Conservation (phyloP, 2,113 vertebrate species). For the Semicossyphus pulcher region DNA sequence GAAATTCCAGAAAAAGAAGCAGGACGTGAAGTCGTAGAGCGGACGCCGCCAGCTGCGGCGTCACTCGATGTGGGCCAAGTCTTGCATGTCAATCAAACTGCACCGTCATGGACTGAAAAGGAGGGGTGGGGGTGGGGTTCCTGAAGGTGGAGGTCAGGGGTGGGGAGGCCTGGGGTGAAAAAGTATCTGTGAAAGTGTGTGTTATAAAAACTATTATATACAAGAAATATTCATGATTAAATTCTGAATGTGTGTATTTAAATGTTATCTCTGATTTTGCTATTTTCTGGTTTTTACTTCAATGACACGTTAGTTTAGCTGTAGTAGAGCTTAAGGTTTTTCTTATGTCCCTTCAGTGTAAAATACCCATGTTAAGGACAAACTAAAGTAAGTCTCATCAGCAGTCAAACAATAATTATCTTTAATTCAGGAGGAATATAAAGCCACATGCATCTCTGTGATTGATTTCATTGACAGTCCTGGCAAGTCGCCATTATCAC, state of each 20-base stretch:
- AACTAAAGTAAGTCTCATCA: neutral
- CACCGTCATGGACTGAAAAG: conserved; percentile 68
- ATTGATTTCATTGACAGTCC: conserved; percentile 15
- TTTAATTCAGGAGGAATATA: conserved; percentile 40
- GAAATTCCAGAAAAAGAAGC: conserved; percentile 99
- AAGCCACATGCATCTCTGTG: conserved; percentile 38
- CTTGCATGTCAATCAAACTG: conserved; percentile 82
- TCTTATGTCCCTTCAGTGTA: conserved; percentile 28
- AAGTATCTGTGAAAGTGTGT: conserved; percentile 68
- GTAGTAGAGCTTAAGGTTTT: conserved; percentile 19
- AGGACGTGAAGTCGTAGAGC: conserved; percentile 89
- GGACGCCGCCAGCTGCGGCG: conserved; percentile 14
- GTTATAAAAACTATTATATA: conserved; percentile 40
- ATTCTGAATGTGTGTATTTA: conserved; percentile 38
- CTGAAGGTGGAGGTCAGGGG: conserved; percentile 11
- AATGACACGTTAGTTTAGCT: conserved; percentile 19
- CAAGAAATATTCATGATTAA: conserved; percentile 34
- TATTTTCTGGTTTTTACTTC: conserved; percentile 39
- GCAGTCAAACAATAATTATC: neutral
- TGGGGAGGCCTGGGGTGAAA: conserved; percentile 49
- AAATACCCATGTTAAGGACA: conserved; percentile 32
- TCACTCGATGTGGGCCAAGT: conserved; percentile 39
- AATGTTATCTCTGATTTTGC: conserved; percentile 37
- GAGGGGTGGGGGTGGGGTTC: conserved; percentile 22
- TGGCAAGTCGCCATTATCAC: conserved; percentile 1